Base-by-base conservation (phyloP, 2,888 invertebrate species). In the Cryptocephalus primarius region DNA sequence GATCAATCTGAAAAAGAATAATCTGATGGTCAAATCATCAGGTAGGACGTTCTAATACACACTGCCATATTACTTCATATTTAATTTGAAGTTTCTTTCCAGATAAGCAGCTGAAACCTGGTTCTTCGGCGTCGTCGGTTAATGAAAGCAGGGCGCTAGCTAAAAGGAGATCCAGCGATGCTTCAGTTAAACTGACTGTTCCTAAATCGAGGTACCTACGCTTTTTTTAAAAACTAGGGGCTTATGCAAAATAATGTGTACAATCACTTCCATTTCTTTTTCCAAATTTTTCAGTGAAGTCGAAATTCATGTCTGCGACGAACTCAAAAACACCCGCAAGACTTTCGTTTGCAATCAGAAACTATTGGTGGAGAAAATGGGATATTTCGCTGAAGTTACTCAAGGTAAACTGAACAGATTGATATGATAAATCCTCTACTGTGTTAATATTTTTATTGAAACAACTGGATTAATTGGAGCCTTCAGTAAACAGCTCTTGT, bases 301-400 rank as follows among this genome's bases (percentile, higher is more conserved):
- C 11, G 86, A 91, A 64, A 95, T 95, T 55, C 93, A 94, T 65
- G 94, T 95, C 0, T 92, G 91, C 61, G 95, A 95, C 64, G 95
- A 95, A 72, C 85, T 89, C 1, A 92, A 93, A 68, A 88, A 86
- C 45, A 73, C 86, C 47, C 90, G 88, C 55, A 85, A 87, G 62
- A 91, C 93, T 66, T 96, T 95, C 66, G 76, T 81, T 44, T 95
- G 95, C 63, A 83, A 89, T 0, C 88, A 93, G 65, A 85, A 83
- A 58, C 71, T 94, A 44, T 74, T 95, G 11, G 80, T 93, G 0
- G 81, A 83, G 45, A 91, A 94, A 72, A 95, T 95, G 93, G 90
- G 90, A 9, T 96, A 95, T 65, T 96, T 95, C 69, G 89, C 89
- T 9, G 88, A 89, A 62, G 88, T 91, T 4, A 88, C 88, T 0